Conservation (phyloP, 2,797 vertebrate species). For the Harpagifer antarcticus region DNA sequence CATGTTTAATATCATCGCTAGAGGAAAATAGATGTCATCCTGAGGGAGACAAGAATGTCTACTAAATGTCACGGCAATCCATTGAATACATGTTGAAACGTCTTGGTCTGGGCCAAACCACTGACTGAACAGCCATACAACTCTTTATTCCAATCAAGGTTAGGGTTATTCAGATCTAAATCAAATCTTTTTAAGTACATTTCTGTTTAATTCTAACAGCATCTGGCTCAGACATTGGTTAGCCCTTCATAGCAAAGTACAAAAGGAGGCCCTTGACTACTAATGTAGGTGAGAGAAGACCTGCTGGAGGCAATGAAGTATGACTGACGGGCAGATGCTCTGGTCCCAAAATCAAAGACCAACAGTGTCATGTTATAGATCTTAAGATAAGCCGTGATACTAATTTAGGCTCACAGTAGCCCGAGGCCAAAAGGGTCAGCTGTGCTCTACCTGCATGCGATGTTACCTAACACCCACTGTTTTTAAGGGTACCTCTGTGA, state of each 20-base stretch:
- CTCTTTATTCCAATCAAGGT: not conserved
- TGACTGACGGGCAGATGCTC: slow-evolving; percentile 49
- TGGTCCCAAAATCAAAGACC: slow-evolving; percentile 72
- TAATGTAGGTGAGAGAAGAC: slow-evolving; percentile 36
- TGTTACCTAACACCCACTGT: slow-evolving; percentile 71
- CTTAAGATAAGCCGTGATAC: slow-evolving; percentile 65
- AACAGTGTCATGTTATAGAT: slow-evolving; percentile 79
- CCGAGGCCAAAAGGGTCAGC: slow-evolving; percentile 57
- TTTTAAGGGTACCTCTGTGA: slow-evolving; percentile 59
- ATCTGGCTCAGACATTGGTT: slow-evolving; percentile 13
- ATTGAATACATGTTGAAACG: slow-evolving; percentile 4
- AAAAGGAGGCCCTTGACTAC: slow-evolving; percentile 54
- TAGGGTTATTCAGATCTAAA: not conserved
- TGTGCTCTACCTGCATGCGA: slow-evolving; percentile 68
- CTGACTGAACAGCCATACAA: not conserved
- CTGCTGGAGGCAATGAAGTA: slow-evolving; percentile 53
- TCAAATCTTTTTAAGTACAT: not conserved
- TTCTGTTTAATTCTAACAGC: slow-evolving; percentile 14
- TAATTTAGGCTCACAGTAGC: slow-evolving; percentile 69
- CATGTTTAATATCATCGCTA: too few relatives aligned
- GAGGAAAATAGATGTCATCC: not conserved
- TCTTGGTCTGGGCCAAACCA: not conserved
- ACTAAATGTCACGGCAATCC: not conserved
- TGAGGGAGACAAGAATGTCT: not conserved
- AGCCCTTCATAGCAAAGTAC: slow-evolving; percentile 24